These are phyloP conservation scores for Oostethus manadensis DNA, from an alignment of 2,113 vertebrate species.

Conservation along the genomic window DNA sequence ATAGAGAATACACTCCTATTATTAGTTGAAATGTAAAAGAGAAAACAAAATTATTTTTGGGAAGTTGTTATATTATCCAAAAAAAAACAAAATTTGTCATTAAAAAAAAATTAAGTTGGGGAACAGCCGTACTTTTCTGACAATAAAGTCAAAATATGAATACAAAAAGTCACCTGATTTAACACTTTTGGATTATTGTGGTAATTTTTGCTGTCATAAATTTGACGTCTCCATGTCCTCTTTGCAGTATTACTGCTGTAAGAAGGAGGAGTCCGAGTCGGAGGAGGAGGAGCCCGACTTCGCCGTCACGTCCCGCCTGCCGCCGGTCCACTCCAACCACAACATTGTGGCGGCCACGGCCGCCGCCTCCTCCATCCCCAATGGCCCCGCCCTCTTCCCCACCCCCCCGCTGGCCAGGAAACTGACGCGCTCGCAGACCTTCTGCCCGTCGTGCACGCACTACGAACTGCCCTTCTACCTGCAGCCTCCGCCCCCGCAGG, in stretches of 20 bases:
- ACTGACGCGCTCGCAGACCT: constrained; percentile 73
- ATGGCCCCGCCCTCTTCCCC: constrained; percentile 82
- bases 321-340: constrained; percentile 85
- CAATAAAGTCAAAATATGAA: too few relatives aligned
- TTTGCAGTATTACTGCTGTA: constrained; percentile 93
- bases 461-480: constrained; percentile 88
- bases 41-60: too few relatives aligned
- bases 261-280: constrained; percentile 89
- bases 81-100: too few relatives aligned
- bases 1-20: too few relatives aligned
- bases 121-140: too few relatives aligned
- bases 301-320: constrained; percentile 83
- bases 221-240: neutral
- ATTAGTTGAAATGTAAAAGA: too few relatives aligned
- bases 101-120: too few relatives aligned
- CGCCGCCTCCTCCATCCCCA: constrained; percentile 70
- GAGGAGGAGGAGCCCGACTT: constrained; percentile 98
- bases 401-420: constrained; percentile 78
- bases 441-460: constrained; percentile 83
- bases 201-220: too few relatives aligned
- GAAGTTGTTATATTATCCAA: too few relatives aligned
- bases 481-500: constrained; percentile 74
- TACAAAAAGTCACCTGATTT: too few relatives aligned
- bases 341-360: constrained; percentile 80
- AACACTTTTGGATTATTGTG: too few relatives aligned